Evolutionary conservation across 2,888 invertebrate species (phyloP).

Genomic region (Xanthorhoe designata): DNA sequence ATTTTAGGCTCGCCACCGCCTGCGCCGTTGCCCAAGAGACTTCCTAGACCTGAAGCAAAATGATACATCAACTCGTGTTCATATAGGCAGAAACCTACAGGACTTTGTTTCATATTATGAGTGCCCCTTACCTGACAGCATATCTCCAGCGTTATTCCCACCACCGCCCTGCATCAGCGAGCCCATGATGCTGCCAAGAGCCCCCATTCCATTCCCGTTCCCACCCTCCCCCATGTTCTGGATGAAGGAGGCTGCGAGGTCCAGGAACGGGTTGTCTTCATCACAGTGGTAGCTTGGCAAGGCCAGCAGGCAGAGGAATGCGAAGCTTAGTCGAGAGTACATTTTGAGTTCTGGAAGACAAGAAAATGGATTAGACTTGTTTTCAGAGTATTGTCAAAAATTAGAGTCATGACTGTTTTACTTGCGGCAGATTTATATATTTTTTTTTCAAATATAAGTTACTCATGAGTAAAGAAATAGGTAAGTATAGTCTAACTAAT

Average conservation of each 20-base stretch:
- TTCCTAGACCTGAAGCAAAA: constrained; percentile 70
- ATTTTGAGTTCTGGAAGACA: constrained; percentile 50
- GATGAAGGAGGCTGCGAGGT: constrained; percentile 89
- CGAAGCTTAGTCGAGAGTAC: constrained; percentile 59
- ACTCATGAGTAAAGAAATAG: too few relatives aligned
- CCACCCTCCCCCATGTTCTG: constrained; percentile 84
- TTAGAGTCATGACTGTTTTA: too few relatives aligned
- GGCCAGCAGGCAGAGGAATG: constrained; percentile 59
- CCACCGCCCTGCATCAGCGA: constrained; percentile 87
- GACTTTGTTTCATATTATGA: background rate
- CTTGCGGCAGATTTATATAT: too few relatives aligned
- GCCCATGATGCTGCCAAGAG: constrained; percentile 88
- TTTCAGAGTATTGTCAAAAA: too few relatives aligned
- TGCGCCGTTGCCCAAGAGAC: constrained; percentile 77
- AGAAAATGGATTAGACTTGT: background rate
- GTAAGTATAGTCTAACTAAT: too few relatives aligned
- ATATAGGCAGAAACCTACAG: background rate
- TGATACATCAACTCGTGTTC: too few relatives aligned
- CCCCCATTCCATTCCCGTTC: constrained; percentile 77
- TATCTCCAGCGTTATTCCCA: constrained; percentile 70
- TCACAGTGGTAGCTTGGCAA: constrained; percentile 57
- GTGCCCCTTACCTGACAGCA: constrained; percentile 72
- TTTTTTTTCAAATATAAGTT: too few relatives aligned
- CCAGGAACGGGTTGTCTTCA: constrained; percentile 87
- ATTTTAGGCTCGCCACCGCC: constrained; percentile 80